phyloP scores from a whole-genome alignment of 1,140 invertebrate species.

The Rhopalosiphum maidis region DNA sequence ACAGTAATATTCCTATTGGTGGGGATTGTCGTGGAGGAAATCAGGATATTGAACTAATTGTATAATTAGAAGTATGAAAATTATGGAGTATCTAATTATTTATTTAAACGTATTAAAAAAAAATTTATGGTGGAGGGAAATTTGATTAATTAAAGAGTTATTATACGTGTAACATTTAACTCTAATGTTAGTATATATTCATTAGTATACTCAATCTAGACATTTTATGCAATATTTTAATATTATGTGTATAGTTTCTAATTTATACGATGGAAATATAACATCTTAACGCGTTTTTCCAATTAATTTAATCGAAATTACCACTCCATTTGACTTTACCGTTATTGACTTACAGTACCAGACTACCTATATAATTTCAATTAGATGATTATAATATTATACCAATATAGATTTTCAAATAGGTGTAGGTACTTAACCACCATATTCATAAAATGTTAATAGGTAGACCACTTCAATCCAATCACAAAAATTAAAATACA shows the following conservation, averaged over 20 bases:
- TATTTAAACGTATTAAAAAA: not conserved
- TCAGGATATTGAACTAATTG: not conserved
- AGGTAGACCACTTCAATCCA: not conserved
- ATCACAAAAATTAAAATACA: not conserved
- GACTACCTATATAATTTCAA: not conserved
- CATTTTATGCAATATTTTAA: no score
- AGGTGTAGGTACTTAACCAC: not conserved
- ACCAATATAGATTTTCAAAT: not conserved
- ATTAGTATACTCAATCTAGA: not conserved
- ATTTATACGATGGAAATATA: not conserved
- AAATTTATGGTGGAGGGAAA: not conserved
- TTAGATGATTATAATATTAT: not conserved
- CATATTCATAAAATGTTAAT: constrained; percentile 19
- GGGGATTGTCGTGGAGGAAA: not conserved
- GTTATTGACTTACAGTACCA: not conserved
- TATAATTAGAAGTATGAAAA: not conserved
- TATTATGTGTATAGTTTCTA: not conserved
- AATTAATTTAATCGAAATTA: constrained; percentile 2
- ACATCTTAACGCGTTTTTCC: not conserved
- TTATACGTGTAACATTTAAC: not conserved
- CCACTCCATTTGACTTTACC: not conserved
- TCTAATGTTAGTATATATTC: not conserved
- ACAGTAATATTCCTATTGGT: not conserved
- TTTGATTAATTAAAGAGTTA: not conserved
- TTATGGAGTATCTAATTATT: not conserved